phyloP scores from a whole-genome alignment of 2,113 vertebrate species.

The Tragelaphus buxtoni region DNA sequence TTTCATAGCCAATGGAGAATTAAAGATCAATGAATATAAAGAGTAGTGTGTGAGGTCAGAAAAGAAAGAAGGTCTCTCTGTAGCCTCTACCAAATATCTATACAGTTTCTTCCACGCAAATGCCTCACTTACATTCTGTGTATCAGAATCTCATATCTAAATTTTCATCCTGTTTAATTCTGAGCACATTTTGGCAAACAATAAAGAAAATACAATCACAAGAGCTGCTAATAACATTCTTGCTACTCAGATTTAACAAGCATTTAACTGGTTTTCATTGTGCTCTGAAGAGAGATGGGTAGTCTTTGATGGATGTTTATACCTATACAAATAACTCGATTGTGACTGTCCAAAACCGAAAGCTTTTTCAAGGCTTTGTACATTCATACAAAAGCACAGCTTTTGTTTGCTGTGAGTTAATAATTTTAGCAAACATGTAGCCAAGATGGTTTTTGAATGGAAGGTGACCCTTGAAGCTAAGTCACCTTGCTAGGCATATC shows the following conservation, averaged over 20 bases:
- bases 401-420: slow-evolving; percentile 61
- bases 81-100: background rate
- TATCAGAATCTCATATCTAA: slow-evolving; percentile 44
- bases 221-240: slow-evolving; percentile 43
- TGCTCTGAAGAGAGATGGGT: slow-evolving; percentile 32
- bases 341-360: slow-evolving; percentile 44
- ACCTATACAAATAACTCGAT: slow-evolving; percentile 52
- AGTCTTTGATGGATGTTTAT: slow-evolving; percentile 55
- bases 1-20: background rate
- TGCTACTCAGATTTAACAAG: slow-evolving; percentile 39
- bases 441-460: slow-evolving; percentile 61
- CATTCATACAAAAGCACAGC: slow-evolving; percentile 37
- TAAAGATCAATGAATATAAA: background rate
- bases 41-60: background rate
- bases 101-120: background rate
- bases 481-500: slow-evolving; percentile 50
- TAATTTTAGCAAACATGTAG: slow-evolving; percentile 58
- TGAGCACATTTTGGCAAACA: slow-evolving; percentile 49
- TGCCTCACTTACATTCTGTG: background rate
- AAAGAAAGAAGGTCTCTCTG: background rate
- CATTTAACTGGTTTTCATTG: slow-evolving; percentile 43
- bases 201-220: slow-evolving; percentile 38
- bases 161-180: slow-evolving; percentile 29
- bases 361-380: slow-evolving; percentile 53
- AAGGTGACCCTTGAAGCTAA: slow-evolving; percentile 57